Percentiles rank a stretch among this genome's conserved stretches.
Conservation (phyloP, 2,113 vertebrate species). For the Chloropsis hardwickii region DNA sequence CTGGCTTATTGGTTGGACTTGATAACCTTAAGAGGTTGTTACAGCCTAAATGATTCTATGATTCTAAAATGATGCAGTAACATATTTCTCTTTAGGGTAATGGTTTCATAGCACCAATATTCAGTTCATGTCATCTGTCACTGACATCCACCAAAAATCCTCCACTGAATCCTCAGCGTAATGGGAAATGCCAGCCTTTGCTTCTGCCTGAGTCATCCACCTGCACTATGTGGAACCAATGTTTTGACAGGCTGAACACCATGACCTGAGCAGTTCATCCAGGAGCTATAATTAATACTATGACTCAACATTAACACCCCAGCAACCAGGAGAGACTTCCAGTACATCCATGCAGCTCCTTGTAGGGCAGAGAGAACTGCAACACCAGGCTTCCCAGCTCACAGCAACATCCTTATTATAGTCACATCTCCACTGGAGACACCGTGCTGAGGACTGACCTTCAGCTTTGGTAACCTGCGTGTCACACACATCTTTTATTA, state of each 20-base stretch:
- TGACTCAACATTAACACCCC: slow-evolving; percentile 28
- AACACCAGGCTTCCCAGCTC: slow-evolving; percentile 14
- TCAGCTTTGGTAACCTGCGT: not conserved
- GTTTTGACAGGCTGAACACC: not conserved
- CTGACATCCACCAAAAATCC: not conserved
- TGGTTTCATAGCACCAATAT: not conserved
- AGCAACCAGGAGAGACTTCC: not conserved
- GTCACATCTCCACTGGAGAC: slow-evolving; percentile 31
- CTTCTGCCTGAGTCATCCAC: not conserved
- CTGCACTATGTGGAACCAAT: not conserved
- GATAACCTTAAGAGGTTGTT: not conserved
- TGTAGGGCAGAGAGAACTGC: slow-evolving; percentile 37
- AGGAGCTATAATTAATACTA: slow-evolving; percentile 47
- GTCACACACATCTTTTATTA: not conserved
- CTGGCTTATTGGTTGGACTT: not conserved
- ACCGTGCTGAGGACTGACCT: slow-evolving; percentile 15
- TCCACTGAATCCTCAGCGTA: not conserved
- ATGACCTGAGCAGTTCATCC: not conserved
- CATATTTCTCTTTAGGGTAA: not conserved
- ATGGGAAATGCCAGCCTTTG: not conserved
- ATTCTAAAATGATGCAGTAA: not conserved
- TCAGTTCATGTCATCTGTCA: not conserved
- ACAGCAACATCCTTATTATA: slow-evolving; percentile 57
- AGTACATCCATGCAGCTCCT: not conserved
- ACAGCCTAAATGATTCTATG: not conserved